Evolutionary conservation across 30 jellyfish, hydroid and myxozoan species (phyloP).

Genomic region (Rhopilema esculentum): DNA sequence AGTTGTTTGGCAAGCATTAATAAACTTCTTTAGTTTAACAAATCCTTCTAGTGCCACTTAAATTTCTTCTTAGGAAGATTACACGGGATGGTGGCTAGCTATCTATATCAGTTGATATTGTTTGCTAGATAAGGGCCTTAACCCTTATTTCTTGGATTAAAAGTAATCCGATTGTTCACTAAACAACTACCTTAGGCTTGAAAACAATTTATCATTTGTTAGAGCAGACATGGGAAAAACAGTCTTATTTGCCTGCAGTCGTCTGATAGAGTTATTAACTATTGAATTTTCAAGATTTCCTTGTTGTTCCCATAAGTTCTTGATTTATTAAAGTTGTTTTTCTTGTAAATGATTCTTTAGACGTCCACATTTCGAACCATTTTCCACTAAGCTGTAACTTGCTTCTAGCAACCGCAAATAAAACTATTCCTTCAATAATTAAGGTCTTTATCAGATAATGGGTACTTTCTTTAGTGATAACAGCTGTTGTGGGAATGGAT

Average conservation of each 20-base stretch:
- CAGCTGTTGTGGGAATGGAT: background rate
- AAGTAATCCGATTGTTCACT: conserved; percentile 29
- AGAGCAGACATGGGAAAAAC: background rate
- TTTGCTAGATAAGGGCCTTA: conserved; percentile 20
- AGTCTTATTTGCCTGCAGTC: background rate
- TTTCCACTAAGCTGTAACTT: no score
- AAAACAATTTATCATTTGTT: background rate
- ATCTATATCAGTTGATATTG: conserved; percentile 9
- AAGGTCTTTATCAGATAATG: background rate
- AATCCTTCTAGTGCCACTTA: conserved; percentile 34
- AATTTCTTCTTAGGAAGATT: conserved; percentile 17
- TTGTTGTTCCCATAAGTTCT: no score
- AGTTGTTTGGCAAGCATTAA: conserved; percentile 14
- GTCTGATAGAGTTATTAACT: no score
- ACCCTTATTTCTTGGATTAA: conserved; percentile 26
- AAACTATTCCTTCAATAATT: background rate
- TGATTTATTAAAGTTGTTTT: no score
- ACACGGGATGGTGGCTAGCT: conserved; percentile 20
- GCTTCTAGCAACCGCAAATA: no score
- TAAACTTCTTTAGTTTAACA: conserved; percentile 18
- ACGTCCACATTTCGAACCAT: no score
- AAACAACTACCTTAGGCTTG: conserved; percentile 3
- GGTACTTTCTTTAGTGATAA: background rate
- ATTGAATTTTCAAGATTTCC: no score
- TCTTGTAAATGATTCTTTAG: no score